Evolutionary conservation across 2,888 invertebrate genomes (phyloP).

Genomic region (Anodontia alba): DNA sequence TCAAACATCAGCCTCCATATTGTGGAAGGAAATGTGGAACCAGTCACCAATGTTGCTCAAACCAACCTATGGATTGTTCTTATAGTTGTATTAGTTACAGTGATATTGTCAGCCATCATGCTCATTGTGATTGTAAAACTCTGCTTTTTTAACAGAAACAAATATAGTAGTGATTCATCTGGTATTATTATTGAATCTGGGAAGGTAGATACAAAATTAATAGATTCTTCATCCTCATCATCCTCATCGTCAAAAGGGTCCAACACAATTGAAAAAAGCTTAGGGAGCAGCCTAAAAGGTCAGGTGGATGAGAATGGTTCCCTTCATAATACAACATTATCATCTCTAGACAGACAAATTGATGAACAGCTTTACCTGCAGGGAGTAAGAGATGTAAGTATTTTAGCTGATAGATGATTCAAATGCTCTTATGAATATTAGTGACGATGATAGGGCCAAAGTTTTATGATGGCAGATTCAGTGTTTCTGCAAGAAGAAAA

Average conservation of each 20-base stretch:
- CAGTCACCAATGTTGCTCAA: not conserved
- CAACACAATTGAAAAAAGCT: slow-evolving; percentile 34
- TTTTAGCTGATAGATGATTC: too few species aligned
- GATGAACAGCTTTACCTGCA: slow-evolving; percentile 43
- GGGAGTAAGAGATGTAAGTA: slow-evolving; percentile 47
- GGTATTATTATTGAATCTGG: slow-evolving; percentile 44
- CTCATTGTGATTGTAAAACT: slow-evolving; percentile 61
- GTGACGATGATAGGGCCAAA: too few species aligned
- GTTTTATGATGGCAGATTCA: too few species aligned
- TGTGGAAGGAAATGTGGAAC: slow-evolving; percentile 37
- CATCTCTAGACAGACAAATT: slow-evolving; percentile 37
- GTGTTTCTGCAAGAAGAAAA: too few species aligned
- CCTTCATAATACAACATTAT: slow-evolving; percentile 29
- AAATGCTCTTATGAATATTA: not conserved
- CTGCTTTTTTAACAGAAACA: slow-evolving; percentile 50
- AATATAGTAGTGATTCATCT: slow-evolving; percentile 27
- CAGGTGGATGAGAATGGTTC: slow-evolving; percentile 43
- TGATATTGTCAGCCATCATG: slow-evolving; percentile 61
- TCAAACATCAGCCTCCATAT: slow-evolving; percentile 57
- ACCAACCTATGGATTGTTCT: slow-evolving; percentile 62
- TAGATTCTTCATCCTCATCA: slow-evolving; percentile 46
- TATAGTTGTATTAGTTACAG: slow-evolving; percentile 57
- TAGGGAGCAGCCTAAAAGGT: slow-evolving; percentile 26
- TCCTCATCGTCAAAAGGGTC: slow-evolving; percentile 41
- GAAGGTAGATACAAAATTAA: slow-evolving; percentile 40